phyloP scores from a whole-genome alignment of 2,888 invertebrate species.

The Agrochola litura region DNA sequence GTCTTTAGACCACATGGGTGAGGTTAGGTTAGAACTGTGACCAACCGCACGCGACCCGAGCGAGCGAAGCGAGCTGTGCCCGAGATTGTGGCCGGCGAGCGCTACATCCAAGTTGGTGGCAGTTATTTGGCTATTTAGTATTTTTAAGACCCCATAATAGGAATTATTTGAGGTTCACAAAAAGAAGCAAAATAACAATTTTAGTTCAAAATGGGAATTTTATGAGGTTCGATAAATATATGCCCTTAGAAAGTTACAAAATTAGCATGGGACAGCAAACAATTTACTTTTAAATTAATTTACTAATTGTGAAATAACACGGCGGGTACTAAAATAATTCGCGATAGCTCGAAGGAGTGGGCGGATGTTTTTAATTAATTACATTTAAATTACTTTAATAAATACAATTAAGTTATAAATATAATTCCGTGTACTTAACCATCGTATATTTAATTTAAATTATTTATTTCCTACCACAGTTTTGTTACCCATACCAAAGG shows the following conservation, averaged over 20 bases:
- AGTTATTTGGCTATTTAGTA: not conserved
- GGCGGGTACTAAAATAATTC: conserved; percentile 21
- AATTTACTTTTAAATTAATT: conserved; percentile 44
- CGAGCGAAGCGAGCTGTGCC: too few relatives aligned
- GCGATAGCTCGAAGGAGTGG: conserved; percentile 46
- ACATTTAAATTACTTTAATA: conserved; percentile 30
- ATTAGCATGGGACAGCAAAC: conserved; percentile 7
- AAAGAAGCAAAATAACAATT: not conserved
- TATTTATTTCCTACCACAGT: conserved; percentile 52
- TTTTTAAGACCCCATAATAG: not conserved
- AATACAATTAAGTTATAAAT: conserved; percentile 43
- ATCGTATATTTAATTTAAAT: conserved; percentile 14
- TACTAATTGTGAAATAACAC: conserved; percentile 22
- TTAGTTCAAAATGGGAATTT: not conserved
- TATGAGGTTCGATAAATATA: not conserved
- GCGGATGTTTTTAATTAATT: conserved; percentile 59
- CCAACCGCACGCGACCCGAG: not conserved
- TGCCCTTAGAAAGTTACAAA: not conserved
- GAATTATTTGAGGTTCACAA: not conserved
- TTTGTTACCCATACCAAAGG: conserved; percentile 20
- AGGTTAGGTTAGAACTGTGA: not conserved
- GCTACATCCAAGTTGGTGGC: not conserved
- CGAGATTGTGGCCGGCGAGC: not conserved
- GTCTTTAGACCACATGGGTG: not conserved
- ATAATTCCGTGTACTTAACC: conserved; percentile 46